Conservation (phyloP, 2,888 invertebrate genomes). For the Tridacna gigas region DNA sequence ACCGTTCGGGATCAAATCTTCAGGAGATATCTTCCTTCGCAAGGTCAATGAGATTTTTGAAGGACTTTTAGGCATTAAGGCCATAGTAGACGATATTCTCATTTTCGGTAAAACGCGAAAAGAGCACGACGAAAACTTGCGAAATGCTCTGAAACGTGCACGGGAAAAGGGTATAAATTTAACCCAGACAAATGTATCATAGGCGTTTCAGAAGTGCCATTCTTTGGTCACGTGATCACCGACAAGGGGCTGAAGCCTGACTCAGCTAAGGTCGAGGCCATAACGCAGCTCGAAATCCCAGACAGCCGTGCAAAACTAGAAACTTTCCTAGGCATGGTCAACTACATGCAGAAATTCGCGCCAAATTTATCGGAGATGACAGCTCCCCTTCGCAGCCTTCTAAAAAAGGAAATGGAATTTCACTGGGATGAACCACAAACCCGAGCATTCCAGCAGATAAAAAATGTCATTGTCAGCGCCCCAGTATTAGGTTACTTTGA, state of each 20-base stretch:
- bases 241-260: constrained; percentile 42
- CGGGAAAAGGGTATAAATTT: constrained; percentile 6
- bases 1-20: neutral
- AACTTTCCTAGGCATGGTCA: constrained; percentile 4
- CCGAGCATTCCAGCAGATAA: neutral
- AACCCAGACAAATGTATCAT: constrained; percentile 13
- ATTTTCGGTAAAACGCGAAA: too few relatives aligned
- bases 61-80: neutral
- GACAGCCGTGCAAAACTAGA: neutral
- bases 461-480: neutral
- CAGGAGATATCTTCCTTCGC: neutral
- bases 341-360: neutral
- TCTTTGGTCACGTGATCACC: constrained; percentile 34
- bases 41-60: constrained; percentile 1
- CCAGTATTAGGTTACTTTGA: constrained; percentile 5
- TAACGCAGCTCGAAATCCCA: constrained; percentile 3
- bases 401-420: neutral
- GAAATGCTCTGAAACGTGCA: neutral
- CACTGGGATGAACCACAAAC: neutral
- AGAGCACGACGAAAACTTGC: neutral
- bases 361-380: neutral
- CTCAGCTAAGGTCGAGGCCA: constrained; percentile 46
- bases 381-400: neutral
- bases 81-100: neutral
- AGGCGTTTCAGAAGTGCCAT: constrained; percentile 1